Percentiles rank a stretch among this genome's conserved stretches.
Conservation (phyloP, 2,797 vertebrate species). For the Balearica regulorum region DNA sequence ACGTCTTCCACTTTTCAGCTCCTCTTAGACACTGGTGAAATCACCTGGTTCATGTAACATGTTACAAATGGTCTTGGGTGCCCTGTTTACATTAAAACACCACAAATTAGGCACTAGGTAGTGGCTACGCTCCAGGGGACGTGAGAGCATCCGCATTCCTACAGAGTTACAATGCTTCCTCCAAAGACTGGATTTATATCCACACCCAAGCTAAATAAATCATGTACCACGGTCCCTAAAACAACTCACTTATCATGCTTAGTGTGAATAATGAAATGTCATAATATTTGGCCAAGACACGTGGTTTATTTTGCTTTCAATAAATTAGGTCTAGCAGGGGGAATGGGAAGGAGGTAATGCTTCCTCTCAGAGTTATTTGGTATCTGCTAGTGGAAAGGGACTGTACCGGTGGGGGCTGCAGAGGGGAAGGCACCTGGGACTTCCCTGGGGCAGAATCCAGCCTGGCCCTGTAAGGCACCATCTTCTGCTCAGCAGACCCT, state of each 20-base stretch:
- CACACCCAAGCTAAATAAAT: conserved; percentile 43
- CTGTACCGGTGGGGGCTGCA: fast-evolving
- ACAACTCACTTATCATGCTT: not conserved
- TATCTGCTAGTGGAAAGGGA: fast-evolving
- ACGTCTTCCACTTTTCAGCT: not conserved
- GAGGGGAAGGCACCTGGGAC: not conserved
- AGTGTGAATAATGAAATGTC: not conserved
- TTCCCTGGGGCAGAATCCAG: not conserved
- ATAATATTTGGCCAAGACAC: not conserved
- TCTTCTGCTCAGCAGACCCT: conserved; percentile 61
- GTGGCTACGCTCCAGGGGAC: not conserved
- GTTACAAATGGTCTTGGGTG: not conserved
- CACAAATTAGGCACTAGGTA: not conserved
- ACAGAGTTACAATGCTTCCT: not conserved
- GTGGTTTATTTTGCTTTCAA: conserved; percentile 1
- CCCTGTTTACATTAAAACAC: not conserved
- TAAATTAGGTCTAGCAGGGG: not conserved
- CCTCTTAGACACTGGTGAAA: not conserved
- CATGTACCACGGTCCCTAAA: not conserved
- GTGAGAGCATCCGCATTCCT: not conserved
- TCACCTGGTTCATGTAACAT: not conserved
- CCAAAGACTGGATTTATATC: not conserved
- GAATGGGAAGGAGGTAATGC: not conserved
- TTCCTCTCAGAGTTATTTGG: not conserved
- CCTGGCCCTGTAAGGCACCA: conserved; percentile 56